Evolutionary conservation across 2,113 vertebrate genomes (phyloP), one percentile per base, ranked within the genome.

Genomic region (Chinchilla lanigera): DNA sequence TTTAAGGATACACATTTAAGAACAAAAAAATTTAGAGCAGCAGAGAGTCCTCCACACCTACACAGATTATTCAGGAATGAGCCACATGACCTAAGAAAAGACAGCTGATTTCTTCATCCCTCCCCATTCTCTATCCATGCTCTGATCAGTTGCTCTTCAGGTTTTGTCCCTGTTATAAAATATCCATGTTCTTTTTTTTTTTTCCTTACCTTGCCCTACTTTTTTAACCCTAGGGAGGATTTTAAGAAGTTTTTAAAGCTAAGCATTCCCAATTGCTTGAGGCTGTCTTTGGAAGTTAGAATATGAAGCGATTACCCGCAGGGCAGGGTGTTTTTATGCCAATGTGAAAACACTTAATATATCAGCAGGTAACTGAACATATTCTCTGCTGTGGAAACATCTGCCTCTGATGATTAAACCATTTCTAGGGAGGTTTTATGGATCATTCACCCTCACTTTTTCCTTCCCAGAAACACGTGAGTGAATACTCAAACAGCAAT

Each of bases 181-280:
- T 17, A 85, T 89, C 38, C 52, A 52, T 52, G 28, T 95, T 93
- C 71, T 63, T 71, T 63, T 38, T 20, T 89, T 60, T 24, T 33
- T 86, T 54, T 63, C 69, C 85, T 90, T 87, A 81, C 88, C 77
- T 94, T 95, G 97, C 50, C 97, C 98, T 98, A 97, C 98, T 98
- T 97, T 98, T 77, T 95, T 96, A 97, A 97, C 94, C 50, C 97
- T 93, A 84, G 97, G 96, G 98, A 97, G 86, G 67, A 95, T 90
- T 94, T 93, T 78, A 81, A 61, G 89, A 94, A 90, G 80, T 81
- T 97, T 95, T 97, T 78, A 81, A 93, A 91, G 92, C 92, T 93
- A 84, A 97, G 87, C 89, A 92, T 97, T 92, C 93, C 80, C 85
- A 82, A 50, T 85, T 87, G 95, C 94, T 97, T 73, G 80, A 92